Evolutionary conservation across 1,140 invertebrate species (phyloP).

Genomic region (Plodia interpunctella): DNA sequence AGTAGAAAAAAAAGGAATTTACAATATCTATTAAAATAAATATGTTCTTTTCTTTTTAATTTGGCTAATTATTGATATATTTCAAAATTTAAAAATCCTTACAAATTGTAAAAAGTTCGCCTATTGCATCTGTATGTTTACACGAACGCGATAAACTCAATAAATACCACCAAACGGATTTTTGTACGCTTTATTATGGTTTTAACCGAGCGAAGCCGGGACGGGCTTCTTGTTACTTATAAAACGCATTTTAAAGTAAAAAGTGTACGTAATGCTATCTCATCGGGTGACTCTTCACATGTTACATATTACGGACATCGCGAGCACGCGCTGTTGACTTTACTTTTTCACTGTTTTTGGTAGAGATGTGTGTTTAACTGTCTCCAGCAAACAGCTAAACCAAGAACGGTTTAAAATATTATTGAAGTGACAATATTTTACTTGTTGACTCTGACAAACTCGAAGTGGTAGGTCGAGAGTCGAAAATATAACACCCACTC

Average conservation of each 20-base stretch:
- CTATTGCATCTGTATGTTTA: no score
- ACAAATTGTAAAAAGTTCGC: no score
- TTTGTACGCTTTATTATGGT: no score
- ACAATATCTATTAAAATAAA: no score
- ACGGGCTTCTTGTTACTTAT: no score
- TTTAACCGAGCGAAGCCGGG: no score
- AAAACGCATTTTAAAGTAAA: background rate
- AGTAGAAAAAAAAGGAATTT: background rate
- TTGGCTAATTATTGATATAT: no score
- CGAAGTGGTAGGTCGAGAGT: conserved; percentile 41
- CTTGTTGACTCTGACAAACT: conserved; percentile 50
- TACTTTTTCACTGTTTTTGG: conserved; percentile 41
- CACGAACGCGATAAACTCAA: no score
- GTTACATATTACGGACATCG: conserved; percentile 19
- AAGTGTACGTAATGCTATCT: conserved; percentile 7
- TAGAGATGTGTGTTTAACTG: conserved; percentile 47
- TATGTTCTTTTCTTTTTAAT: no score
- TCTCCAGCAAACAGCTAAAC: conserved; percentile 37
- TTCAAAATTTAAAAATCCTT: no score
- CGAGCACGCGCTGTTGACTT: conserved; percentile 37
- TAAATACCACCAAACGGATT: no score
- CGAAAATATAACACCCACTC: conserved; percentile 12
- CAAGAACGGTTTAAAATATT: conserved; percentile 52
- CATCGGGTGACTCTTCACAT: conserved; percentile 13
- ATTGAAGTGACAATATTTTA: conserved; percentile 57